Conservation (phyloP, 2,113 vertebrate genomes). For the Phocoena phocoena region DNA sequence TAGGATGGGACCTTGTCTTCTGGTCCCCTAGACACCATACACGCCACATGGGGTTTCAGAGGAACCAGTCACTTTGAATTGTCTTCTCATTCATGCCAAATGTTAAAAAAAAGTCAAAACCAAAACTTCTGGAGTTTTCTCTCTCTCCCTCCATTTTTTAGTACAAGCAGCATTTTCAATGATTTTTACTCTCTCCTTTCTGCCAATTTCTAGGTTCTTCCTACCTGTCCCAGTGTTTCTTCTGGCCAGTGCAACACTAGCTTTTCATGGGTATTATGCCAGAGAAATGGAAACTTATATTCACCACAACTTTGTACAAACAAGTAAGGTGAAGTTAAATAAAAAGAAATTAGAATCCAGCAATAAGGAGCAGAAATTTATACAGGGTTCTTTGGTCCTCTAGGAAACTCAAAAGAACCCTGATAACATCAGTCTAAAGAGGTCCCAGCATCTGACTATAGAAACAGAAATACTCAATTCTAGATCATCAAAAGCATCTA, state of each 20-base stretch:
- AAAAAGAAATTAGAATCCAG: neutral
- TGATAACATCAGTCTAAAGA: neutral
- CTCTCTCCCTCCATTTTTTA: neutral
- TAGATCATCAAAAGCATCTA: neutral
- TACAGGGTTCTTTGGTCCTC: neutral
- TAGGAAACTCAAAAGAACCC: neutral
- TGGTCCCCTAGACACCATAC: neutral
- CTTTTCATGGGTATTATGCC: neutral
- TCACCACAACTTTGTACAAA: neutral
- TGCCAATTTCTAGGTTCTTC: neutral
- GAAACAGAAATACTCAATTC: conserved; percentile 6
- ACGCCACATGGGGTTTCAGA: neutral
- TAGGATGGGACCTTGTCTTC: neutral
- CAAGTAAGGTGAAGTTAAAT: neutral
- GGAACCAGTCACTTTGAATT: neutral
- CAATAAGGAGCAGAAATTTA: neutral
- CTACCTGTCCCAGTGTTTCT: neutral
- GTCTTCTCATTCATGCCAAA: neutral
- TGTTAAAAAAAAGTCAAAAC: neutral
- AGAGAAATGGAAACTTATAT: neutral
- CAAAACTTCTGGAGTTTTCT: neutral
- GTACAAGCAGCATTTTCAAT: neutral
- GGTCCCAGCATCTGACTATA: neutral
- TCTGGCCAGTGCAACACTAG: neutral
- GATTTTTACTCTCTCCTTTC: neutral